Percentiles rank a stretch among this genome's conserved stretches.
phyloP scores from a whole-genome alignment of 2,888 invertebrate genomes.

The Gonocerus acuteangulatus region DNA sequence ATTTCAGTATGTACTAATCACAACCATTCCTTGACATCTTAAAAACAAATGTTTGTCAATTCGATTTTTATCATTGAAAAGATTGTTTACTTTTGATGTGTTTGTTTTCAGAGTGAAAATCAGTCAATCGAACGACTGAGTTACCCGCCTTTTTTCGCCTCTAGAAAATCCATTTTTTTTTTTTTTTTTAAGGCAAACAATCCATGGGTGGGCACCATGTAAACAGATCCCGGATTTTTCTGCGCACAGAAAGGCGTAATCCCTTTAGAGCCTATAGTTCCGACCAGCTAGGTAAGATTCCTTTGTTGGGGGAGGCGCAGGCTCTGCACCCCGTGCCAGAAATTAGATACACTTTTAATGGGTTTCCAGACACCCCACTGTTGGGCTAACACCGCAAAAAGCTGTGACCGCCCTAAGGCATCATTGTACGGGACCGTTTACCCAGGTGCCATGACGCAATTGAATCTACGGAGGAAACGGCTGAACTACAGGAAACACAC shows the following conservation, averaged over 20 bases:
- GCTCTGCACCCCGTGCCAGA: not conserved
- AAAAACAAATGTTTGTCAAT: no score
- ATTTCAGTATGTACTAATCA: no score
- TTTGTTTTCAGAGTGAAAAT: no score
- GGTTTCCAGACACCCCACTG: not conserved
- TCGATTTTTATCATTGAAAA: no score
- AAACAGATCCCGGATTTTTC: not conserved
- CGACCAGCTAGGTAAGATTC: not conserved
- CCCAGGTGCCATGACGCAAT: constrained; percentile 1
- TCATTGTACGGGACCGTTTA: not conserved
- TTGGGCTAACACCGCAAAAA: not conserved
- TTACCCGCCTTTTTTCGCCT: no score
- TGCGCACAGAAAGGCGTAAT: not conserved
- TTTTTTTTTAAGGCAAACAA: no score
- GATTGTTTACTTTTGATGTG: no score
- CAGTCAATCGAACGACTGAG: no score
- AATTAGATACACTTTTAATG: constrained; percentile 1
- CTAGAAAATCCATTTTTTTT: no score
- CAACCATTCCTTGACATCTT: no score
- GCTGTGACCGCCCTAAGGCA: not conserved
- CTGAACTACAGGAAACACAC: not conserved
- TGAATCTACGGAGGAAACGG: not conserved
- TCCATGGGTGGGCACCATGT: not conserved
- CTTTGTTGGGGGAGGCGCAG: not conserved
- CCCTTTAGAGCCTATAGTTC: not conserved